Evolutionary conservation across 2,888 invertebrate species (phyloP).

Genomic region (Oscheius sp.): DNA sequence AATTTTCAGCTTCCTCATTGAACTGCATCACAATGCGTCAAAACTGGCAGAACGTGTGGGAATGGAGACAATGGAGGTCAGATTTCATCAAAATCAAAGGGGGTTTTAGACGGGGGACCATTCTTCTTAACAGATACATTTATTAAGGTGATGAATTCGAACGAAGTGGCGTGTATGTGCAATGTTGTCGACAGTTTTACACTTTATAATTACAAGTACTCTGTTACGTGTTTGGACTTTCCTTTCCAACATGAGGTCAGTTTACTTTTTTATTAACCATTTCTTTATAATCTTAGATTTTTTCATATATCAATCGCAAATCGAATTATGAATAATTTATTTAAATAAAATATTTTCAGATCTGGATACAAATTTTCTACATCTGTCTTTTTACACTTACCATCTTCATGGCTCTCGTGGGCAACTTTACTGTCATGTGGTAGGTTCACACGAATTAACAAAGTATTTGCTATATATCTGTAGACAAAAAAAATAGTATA

Average conservation of each 20-base stretch:
- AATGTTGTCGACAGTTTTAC: neutral
- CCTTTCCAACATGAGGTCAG: constrained; percentile 17
- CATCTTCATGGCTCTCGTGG: constrained; percentile 75
- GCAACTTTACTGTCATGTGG: constrained; percentile 96
- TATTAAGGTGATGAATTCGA: neutral
- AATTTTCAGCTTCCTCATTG: constrained; percentile 23
- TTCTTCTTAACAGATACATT: neutral
- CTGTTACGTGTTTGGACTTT: constrained; percentile 12
- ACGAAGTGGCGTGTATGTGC: constrained; percentile 13
- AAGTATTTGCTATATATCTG: no score
- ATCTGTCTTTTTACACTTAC: constrained; percentile 57
- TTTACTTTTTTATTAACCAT: neutral
- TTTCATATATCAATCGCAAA: neutral
- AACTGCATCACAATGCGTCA: constrained; percentile 19
- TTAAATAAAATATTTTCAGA: neutral
- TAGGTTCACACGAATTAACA: constrained; percentile 32
- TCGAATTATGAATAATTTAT: neutral
- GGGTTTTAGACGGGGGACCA: neutral
- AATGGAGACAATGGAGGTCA: constrained; percentile 18
- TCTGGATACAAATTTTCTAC: constrained; percentile 50
- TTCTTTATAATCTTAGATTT: neutral
- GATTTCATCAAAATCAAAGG: neutral
- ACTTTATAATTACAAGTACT: neutral
- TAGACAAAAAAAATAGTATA: no score
- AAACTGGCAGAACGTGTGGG: neutral